Evolutionary conservation across 2,797 vertebrate species (phyloP), one percentile per base, ranked within the genome.

Genomic region (Enteromius fasciolatus): DNA sequence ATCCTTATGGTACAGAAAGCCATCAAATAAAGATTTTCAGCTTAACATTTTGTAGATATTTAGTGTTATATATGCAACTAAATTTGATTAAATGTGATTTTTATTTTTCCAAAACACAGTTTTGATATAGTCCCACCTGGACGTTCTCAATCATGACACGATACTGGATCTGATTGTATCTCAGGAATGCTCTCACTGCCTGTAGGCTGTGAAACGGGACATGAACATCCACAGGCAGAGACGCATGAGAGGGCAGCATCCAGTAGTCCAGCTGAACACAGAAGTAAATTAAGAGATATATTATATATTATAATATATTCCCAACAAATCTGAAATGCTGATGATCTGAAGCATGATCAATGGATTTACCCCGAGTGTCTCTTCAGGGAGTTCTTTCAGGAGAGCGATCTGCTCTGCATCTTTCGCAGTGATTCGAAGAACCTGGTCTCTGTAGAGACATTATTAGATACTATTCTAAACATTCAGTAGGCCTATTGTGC

Each of bases 231-330:
- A 97, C 92, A 0, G 95, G 93, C 0, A 76, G 1, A 0, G 87
- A 88, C 0, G 90, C 86, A 3, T 72, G 79, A 0, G 84, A 83
- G 2, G 95, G 95, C 0, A 81, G 87, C 78, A 46, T 90, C 97
- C 98, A 99, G 92, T 98, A 94, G 87, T 99, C 97, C 92, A 99
- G 84, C 98, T 99, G 89, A 44, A 54, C 61, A 66, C 18, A 70
- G 5, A 41, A 63, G 31, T 20, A 23, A 73, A 52, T 82, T 36
- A 39, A 23, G 59, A n/a, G 20, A 2, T 54, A 36, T 52, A 4
- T 11, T 36, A 36, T 73, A 73, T 54, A 54, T 54, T n/a, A 54
- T 31, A 31, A 28, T 28, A 28, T 18, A 18, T 28, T 48, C 7
- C 14, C n/a, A 2, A 33, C 5, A 73, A 20, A 14, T 73, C 28